phyloP scores from a whole-genome alignment of 2,797 vertebrate species.

The Halcyon chelicuti region DNA sequence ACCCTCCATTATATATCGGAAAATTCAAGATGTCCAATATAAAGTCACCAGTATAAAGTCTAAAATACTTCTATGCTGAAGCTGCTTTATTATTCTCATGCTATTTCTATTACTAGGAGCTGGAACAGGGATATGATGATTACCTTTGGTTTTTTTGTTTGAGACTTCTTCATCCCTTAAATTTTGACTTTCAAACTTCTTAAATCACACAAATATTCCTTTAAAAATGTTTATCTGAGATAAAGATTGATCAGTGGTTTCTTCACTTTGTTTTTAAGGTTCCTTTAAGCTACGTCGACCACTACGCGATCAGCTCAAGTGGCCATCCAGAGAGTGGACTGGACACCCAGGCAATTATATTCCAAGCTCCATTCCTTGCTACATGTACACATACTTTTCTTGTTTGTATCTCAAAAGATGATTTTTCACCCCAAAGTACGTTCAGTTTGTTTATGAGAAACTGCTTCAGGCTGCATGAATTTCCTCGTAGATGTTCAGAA shows the following conservation, averaged over 20 bases:
- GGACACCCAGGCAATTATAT: background rate
- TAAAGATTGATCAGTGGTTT: background rate
- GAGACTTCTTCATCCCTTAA: background rate
- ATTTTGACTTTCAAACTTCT: background rate
- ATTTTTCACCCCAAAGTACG: background rate
- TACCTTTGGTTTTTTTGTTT: no score
- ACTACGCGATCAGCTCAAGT: background rate
- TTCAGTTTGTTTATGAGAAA: constrained; percentile 22
- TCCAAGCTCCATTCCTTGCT: background rate
- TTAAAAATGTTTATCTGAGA: background rate
- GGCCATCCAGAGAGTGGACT: background rate
- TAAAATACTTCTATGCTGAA: background rate
- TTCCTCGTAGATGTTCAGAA: background rate
- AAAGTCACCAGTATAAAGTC: background rate
- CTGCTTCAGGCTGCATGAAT: background rate
- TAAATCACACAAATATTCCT: background rate
- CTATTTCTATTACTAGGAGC: background rate
- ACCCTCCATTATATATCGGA: background rate
- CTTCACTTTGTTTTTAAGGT: background rate
- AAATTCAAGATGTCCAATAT: background rate
- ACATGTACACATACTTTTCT: background rate
- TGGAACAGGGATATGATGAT: background rate
- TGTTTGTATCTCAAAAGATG: constrained; percentile 27
- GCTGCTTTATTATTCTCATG: background rate
- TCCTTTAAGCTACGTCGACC: background rate